Evolutionary conservation across 2,113 vertebrate species (phyloP), one percentile per base, ranked within the genome.

Genomic region (Acanthisitta chloris): DNA sequence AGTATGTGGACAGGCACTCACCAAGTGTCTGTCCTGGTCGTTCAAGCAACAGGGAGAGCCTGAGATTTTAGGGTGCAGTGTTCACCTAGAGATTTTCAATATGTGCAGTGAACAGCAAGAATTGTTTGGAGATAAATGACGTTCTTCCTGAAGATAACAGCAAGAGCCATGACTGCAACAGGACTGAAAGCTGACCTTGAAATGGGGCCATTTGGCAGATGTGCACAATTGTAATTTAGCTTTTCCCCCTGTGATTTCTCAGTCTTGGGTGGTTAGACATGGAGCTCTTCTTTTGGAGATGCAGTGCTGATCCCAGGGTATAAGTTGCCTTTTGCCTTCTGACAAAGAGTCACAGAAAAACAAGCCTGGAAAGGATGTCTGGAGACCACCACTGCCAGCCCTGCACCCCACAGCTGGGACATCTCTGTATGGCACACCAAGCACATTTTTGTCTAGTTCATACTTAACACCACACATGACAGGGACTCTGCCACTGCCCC

Each of bases 151-250:
- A 76, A 83, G 88, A 61, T 15, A 83, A 91, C 14, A 58, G 84
- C 64, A 73, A 51, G 19, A 82, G 26, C 61, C 14, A 4, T 0
- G 11, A 74, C 71, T 84, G 71, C 49, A 67, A 20, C 19, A 43
- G 57, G 28, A 18, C 88, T 82, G 91, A 72, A 71, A 87, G 78
- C 90, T 91, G 94, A 76, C 84, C 83, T 69, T 79, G 84, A 95
- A 92, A 94, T 49, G 51, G 29, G 78, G 62, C 70, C 84, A 66
- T 70, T 91, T 94, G 89, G 84, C 90, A 94, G 55, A 79, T 1
- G 4, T 3, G 6, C 48, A 23, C 58, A 73, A 59, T 21, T 57
- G 79, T 57, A 72, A 79, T 88, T 94, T 38, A 73, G 70, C 81
- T 93, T 70, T 85, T 55, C 34, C 74, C 65, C 62, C 42, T 51